Evolutionary conservation across 2,888 invertebrate genomes (phyloP), one percentile per base, ranked within the genome.

Genomic region (Galerucella pusilla): DNA sequence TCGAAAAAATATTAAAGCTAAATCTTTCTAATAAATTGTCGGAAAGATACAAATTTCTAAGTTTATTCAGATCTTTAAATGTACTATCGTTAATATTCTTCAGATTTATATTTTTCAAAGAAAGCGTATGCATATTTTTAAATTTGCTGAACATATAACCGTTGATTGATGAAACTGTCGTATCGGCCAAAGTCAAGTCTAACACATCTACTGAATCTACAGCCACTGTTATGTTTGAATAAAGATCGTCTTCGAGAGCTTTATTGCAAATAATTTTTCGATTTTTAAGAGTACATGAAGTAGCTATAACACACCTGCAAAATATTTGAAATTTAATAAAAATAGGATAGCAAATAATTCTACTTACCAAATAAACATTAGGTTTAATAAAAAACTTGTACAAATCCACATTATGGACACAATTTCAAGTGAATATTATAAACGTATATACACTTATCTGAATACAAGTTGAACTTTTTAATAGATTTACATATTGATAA

Each of bases 11-110:
- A 57, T 54, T 63, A 10, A 68, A 75, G 60, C 73, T 77, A n/a
- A 82, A 75, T 9, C 71, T 68, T 14, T 73, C 49, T 20, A 81
- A 64, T 11, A 64, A 67, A 49, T 80, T 81, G 52, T 79, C 52
- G 12, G 71, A 76, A 57, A 82, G 61, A 25, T 65, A 65, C 16
- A 82, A 73, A 49, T 76, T 69, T 42, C 65, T 71, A 20, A 80
- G 66, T 46, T 61, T 57, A 1, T 42, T 6, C n/a, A 74, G 49
- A 42, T 76, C 25, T 7, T 54, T 2, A 67, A 81, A 79, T 10
- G 80, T 74, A 14, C 71, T 66, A 59, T 77, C 65, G 10, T 77
- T 76, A 10, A 82, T 59, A n/a, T 59, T 49, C 12, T 70, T 68
- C 6, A 78, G 64, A 16, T 68, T 25, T n/a, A 75, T 76, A 57